phyloP scores from a whole-genome alignment of 2,113 vertebrate species.

The Strix aluco region DNA sequence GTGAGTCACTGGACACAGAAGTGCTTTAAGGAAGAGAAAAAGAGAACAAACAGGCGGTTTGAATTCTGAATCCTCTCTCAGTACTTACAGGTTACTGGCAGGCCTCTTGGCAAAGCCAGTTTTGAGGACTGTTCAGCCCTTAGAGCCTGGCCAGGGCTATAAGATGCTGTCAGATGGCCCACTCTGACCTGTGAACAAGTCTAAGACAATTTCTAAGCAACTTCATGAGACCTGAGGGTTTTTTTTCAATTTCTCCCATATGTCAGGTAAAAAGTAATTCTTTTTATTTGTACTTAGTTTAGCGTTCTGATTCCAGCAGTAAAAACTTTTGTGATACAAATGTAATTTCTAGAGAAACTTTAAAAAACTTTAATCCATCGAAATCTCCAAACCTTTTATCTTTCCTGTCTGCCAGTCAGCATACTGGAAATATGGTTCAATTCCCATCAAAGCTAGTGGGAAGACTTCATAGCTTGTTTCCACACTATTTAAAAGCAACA shows the following conservation, averaged over 20 bases:
- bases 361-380: not conserved
- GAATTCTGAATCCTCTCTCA: not conserved
- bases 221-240: rapidly evolving
- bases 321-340: not conserved
- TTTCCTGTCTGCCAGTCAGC: not conserved
- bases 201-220: not conserved
- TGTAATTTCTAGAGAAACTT: not conserved
- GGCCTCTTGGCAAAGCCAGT: not conserved
- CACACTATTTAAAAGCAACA: not conserved
- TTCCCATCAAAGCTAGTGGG: not conserved
- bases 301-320: not conserved
- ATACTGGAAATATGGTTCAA: not conserved
- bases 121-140: not conserved
- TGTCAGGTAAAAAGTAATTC: not conserved
- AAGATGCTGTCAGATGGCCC: not conserved
- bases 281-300: not conserved
- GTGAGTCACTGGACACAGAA: not conserved
- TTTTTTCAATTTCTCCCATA: not conserved
- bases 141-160: not conserved
- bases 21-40: not conserved
- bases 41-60: not conserved
- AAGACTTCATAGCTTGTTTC: not conserved
- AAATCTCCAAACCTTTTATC: not conserved
- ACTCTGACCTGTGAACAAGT: not conserved
- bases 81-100: not conserved